These are phyloP conservation scores for Sarcophaga subvicina DNA, from an alignment of 2,888 invertebrate genomes.

Conservation along the genomic window DNA sequence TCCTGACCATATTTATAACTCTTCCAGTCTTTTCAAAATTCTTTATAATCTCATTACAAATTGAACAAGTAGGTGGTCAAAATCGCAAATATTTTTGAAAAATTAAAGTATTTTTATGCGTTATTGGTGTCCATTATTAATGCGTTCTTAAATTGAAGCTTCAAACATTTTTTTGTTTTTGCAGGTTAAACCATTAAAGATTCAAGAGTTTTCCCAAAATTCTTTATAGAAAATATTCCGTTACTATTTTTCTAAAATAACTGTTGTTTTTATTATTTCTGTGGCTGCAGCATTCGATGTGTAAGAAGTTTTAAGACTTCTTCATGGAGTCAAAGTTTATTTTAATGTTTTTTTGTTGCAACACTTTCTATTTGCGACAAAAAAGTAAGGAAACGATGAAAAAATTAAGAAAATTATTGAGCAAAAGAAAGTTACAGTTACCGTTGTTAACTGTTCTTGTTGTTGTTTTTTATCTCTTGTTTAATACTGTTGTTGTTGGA, in stretches of 20 bases:
- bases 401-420: too few relatives aligned
- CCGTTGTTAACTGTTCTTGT: constrained; percentile 42
- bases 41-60: too few relatives aligned
- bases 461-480: constrained; percentile 31
- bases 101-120: too few relatives aligned
- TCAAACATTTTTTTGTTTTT: background rate
- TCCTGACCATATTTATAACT: too few relatives aligned
- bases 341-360: constrained; percentile 42
- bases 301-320: constrained; percentile 44
- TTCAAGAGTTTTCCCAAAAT: background rate
- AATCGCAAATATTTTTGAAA: too few relatives aligned
- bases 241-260: background rate
- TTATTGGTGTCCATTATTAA: too few relatives aligned
- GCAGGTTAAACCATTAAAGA: background rate
- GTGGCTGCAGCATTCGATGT: background rate
- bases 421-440: constrained; percentile 15
- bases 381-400: background rate
- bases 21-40: too few relatives aligned
- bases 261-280: constrained; percentile 1
- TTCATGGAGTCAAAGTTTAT: constrained; percentile 50
- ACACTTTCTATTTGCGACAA: background rate
- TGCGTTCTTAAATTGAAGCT: too few relatives aligned
- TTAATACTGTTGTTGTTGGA: constrained; percentile 32
- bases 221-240: constrained; percentile 4
- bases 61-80: too few relatives aligned